Base-by-base conservation (phyloP, 2,113 vertebrate species). In the Xiphophorus hellerii region DNA sequence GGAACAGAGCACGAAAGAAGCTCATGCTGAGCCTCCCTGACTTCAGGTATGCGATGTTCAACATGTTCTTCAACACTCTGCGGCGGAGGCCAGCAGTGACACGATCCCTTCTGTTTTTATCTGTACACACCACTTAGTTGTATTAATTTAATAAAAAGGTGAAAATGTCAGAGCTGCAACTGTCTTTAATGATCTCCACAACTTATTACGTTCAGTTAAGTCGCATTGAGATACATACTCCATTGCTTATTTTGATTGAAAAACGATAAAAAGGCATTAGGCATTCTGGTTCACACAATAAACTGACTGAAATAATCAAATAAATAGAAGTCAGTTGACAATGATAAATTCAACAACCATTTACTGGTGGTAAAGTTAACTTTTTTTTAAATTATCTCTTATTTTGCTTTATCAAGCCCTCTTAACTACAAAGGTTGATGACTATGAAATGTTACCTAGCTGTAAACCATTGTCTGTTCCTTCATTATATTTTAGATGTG, bases 1-100 rank as follows among this genome's bases (percentile, higher is more conserved):
- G 97, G 80, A 99, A 99, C 87, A 96, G 95, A 89, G 97, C 97
- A 3, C 95, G 97, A 13, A 99, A 98, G 95, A 99, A 98, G 89
- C 91, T 99, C 14, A 94, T 95, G 78, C 93, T 99, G 81, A 98
- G 96, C 85, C 93, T 99, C 35, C 92, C 97, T 0, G 97, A 99
- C 73, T 99, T 99, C 94, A 97, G 97, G 98, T 99, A 88, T 22
- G 25, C 15, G 12, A 42, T 58, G 0, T 25, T n/a, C 51, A 25
- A 9, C 25, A 7, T 58, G 25, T n/a, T 54, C 48, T 22, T 42
- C 9, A 58, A 58, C 5, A 25, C 14, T 51, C 5, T 25, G 17
- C 20, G 17, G 7, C 8, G 48, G 48, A 22, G 48, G 25, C 20
- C 20, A 7, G 10, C 51, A 54, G 48, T 54, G 48, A 54, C 15